Conservation (phyloP, 1,140 invertebrate genomes). For the Leptopilina boulardi region DNA sequence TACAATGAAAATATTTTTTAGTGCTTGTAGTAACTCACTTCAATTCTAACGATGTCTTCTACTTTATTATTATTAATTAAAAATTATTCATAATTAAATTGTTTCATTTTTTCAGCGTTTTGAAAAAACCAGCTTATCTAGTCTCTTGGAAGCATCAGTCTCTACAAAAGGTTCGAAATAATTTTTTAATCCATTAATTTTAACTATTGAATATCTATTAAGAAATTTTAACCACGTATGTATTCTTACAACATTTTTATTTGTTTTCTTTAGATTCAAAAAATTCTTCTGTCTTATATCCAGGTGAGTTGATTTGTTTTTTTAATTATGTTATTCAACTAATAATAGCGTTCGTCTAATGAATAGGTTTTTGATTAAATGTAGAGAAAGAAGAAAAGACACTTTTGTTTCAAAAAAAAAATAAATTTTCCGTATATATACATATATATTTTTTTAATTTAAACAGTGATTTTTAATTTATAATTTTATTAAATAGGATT, state of each 20-base stretch:
- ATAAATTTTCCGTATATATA: constrained; percentile 6
- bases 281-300: constrained; percentile 65
- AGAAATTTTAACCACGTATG: constrained; percentile 1
- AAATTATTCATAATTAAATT: not conserved
- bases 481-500: constrained; percentile 67
- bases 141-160: constrained; percentile 74
- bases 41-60: no score
- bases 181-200: constrained; percentile 37
- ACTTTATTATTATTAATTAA: not conserved
- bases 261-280: constrained; percentile 67
- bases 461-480: constrained; percentile 30
- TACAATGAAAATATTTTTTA: no score
- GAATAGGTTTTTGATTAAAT: constrained; percentile 17
- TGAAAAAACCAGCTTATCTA: constrained; percentile 76
- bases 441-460: constrained; percentile 9
- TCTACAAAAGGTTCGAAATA: constrained; percentile 71
- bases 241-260: constrained; percentile 41
- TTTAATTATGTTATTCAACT: constrained; percentile 20
- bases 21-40: no score
- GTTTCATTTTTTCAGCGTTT: constrained; percentile 66
- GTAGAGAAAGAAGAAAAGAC: constrained; percentile 31
- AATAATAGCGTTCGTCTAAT: constrained; percentile 22
- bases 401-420: constrained; percentile 35
- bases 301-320: constrained; percentile 66
- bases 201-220: constrained; percentile 34